Evolutionary conservation across 2,888 invertebrate genomes (phyloP).

Genomic region (Eurytoma adleriae): DNA sequence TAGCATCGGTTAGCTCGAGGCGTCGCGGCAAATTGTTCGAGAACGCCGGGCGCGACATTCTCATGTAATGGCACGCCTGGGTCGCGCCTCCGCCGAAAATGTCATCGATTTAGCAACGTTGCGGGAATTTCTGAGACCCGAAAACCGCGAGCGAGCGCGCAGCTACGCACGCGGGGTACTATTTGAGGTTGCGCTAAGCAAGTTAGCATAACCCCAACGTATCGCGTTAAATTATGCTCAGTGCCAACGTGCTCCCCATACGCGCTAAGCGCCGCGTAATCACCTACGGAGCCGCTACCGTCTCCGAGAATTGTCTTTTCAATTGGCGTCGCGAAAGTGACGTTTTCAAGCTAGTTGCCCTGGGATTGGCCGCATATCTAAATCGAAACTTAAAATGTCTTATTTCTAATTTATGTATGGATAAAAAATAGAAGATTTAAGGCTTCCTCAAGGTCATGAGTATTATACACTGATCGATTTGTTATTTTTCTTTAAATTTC

Average conservation of each 20-base stretch:
- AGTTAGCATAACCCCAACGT: slow-evolving; percentile 75
- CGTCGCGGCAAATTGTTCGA: slow-evolving; percentile 51
- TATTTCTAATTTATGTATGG: too few species aligned
- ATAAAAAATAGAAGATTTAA: too few species aligned
- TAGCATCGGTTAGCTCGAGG: slow-evolving; percentile 56
- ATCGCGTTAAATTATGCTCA: slow-evolving; percentile 75
- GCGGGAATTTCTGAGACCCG: slow-evolving; percentile 55
- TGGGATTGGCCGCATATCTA: too few species aligned
- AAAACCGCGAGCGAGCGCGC: slow-evolving; percentile 41
- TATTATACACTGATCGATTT: too few species aligned
- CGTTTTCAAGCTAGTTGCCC: not conserved
- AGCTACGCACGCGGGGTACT: slow-evolving; percentile 53
- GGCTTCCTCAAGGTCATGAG: too few species aligned
- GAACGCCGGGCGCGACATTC: slow-evolving; percentile 43
- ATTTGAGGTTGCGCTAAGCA: slow-evolving; percentile 75
- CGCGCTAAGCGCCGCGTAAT: slow-evolving; percentile 64
- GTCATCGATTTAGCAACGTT: slow-evolving; percentile 60
- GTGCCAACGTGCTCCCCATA: slow-evolving; percentile 63
- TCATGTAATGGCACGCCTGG: slow-evolving; percentile 45
- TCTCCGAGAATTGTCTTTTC: slow-evolving; percentile 58
- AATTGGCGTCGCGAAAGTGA: slow-evolving; percentile 11
- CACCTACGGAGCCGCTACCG: slow-evolving; percentile 55
- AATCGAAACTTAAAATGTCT: too few species aligned
- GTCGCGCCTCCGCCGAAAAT: slow-evolving; percentile 49
- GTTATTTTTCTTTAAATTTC: too few species aligned